Base-by-base conservation (phyloP, 37 sponge, comb jelly and placozoan genomes). In the Beroe ovata region DNA sequence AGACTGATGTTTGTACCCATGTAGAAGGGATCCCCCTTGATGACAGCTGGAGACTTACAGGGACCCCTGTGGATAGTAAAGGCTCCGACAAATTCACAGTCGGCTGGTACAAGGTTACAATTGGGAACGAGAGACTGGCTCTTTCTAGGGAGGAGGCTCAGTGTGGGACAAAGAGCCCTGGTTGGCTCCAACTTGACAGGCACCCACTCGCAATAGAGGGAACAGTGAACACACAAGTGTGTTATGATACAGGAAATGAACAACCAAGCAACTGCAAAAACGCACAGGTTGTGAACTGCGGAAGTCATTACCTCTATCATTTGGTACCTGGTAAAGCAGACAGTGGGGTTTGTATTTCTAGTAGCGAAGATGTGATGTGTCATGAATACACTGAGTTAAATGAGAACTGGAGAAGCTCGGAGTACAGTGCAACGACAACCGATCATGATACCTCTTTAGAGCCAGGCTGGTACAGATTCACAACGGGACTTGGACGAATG, bases 231-330 rank as follows among this genome's bases (percentile, higher is more conserved):
- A 77, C 84, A 1, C 2, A 77, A 1, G 38, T 77, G 11, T 77
- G 84, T 40, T 77, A 77, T 25, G 84, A 77, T 29, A 77, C 41
- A 8, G 84, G 84, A 0, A 42, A 42, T 36, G 84, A 28, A 1
- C 22, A 8, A 3, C 25, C 0, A 6, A 23, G 29, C 54, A 77
- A 77, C 84, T 77, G 84, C 54, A 77, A 77, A 36, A 38, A 11
- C 1, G 84, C 84, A n/a, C 84, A 77, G 84, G 84, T 62, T 62
- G 84, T 77, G 4, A 77, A 77, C 84, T 77, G 84, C 28, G 84
- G 84, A 0, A 29, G 54, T 4, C 84, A 77, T 23, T 77, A 77
- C 47, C 33, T 77, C 54, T 77, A 77, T 23, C 84, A 77, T 41
- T 54, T 77, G 22, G 25, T 4, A 38, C 84, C 84, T 25, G 84